A percentile compares a stretch with the other conserved stretches of the same genome.
phyloP scores from a whole-genome alignment of 2,888 invertebrate species.

The Congeria kusceri region DNA sequence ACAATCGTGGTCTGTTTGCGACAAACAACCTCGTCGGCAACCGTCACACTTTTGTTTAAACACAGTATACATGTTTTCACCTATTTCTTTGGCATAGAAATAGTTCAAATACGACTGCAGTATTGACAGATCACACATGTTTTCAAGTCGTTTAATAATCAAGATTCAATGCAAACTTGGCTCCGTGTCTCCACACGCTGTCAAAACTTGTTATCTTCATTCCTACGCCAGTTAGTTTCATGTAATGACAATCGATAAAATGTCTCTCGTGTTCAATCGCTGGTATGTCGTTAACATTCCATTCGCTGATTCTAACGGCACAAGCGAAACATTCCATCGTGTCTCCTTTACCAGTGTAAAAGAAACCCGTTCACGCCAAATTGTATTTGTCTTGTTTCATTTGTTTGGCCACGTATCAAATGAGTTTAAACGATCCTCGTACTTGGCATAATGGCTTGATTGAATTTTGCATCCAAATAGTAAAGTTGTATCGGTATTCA shows the following conservation, averaged over 20 bases:
- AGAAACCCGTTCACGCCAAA: slow-evolving; percentile 4
- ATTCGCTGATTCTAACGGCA: neutral
- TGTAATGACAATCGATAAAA: neutral
- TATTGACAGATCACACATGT: neutral
- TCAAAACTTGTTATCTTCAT: neutral
- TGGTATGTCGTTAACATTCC: neutral
- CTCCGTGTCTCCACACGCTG: neutral
- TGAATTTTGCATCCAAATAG: neutral
- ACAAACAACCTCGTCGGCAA: too few species aligned
- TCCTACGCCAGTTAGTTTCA: slow-evolving; percentile 13
- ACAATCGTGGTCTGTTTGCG: too few species aligned
- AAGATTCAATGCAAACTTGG: neutral
- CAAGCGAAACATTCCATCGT: slow-evolving; percentile 13
- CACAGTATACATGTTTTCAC: too few species aligned
- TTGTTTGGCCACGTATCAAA: slow-evolving; percentile 12
- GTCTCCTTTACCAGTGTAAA: slow-evolving; percentile 4
- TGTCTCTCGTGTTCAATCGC: slow-evolving; percentile 10
- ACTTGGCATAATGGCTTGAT: neutral
- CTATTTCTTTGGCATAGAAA: too few species aligned
- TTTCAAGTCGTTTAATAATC: too few species aligned
- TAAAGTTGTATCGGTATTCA: too few species aligned
- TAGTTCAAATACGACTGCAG: too few species aligned
- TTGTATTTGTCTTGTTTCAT: slow-evolving; percentile 2
- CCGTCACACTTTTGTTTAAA: too few species aligned
- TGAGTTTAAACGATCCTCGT: neutral